Percentiles rank a stretch among this genome's conserved stretches.
phyloP scores from a whole-genome alignment of 2,113 vertebrate species.

The Sphaerodactylus townsendi region DNA sequence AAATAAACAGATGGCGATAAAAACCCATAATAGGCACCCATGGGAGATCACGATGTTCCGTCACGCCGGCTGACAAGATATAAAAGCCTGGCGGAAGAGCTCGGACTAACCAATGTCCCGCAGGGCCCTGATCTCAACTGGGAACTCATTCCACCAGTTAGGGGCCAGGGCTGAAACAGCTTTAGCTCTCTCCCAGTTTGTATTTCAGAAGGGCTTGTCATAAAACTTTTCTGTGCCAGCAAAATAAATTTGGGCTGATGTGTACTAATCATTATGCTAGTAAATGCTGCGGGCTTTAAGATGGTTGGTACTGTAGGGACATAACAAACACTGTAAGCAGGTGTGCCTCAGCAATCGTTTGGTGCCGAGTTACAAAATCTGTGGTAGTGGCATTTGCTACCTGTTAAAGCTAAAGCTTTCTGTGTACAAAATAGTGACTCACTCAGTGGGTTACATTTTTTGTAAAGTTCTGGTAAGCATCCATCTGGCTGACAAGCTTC shows the following conservation, averaged over 20 bases:
- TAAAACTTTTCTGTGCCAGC: not conserved
- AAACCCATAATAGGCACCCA: no score
- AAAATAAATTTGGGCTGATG: not conserved
- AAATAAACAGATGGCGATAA: no score
- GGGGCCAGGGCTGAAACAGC: no score
- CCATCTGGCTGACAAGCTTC: slow-evolving; percentile 12
- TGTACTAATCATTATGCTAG: not conserved
- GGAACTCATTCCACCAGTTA: no score
- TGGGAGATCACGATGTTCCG: no score
- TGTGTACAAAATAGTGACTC: slow-evolving; percentile 26
- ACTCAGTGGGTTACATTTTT: slow-evolving; percentile 25
- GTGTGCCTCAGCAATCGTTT: not conserved
- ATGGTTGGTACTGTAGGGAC: not conserved
- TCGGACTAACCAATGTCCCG: no score
- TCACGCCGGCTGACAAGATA: no score
- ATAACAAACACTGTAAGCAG: not conserved
- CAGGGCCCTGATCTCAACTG: no score
- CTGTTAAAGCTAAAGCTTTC: slow-evolving; percentile 16
- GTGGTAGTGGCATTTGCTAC: slow-evolving; percentile 12
- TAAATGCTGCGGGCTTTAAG: no score
- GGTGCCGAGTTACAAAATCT: slow-evolving; percentile 5
- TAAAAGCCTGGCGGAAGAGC: no score
- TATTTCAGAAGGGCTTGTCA: not conserved
- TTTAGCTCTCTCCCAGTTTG: not conserved
- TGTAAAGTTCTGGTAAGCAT: slow-evolving; percentile 31